phyloP scores from a whole-genome alignment of 2,113 vertebrate genomes.

The Myotis yumanensis region DNA sequence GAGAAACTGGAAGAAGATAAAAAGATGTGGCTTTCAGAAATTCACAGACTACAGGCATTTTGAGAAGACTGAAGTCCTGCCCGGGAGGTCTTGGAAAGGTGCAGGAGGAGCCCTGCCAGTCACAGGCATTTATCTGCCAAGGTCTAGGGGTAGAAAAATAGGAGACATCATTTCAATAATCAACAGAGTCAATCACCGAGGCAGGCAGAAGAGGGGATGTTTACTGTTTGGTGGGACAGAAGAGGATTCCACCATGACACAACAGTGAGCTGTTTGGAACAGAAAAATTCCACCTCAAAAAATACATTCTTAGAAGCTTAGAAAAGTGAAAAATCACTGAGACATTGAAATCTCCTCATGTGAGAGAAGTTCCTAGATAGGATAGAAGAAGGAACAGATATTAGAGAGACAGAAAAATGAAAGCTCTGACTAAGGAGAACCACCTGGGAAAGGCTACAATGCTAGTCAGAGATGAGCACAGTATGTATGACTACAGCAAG shows the following conservation, averaged over 20 bases:
- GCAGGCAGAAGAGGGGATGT: not conserved
- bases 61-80: not conserved
- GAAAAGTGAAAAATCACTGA: not conserved
- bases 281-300: not conserved
- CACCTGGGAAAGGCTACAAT: not conserved
- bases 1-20: not conserved
- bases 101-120: not conserved
- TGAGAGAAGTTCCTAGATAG: not conserved
- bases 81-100: not conserved
- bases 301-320: not conserved
- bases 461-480: not conserved
- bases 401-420: not conserved
- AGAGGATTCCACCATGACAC: not conserved
- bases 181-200: not conserved
- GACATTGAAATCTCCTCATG: not conserved
- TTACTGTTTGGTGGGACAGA: not conserved
- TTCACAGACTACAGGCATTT: not conserved
- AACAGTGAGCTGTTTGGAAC: not conserved
- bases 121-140: not conserved
- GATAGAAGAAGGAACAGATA: not conserved
- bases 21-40: not conserved
- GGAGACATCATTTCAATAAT: not conserved
- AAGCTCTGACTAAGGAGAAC: not conserved
- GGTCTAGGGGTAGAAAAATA: not conserved
- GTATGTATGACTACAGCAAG: fast-evolving